A percentile compares a stretch with the other conserved stretches of the same genome.
These are phyloP conservation scores for Phyllotis vaccarum DNA, from an alignment of 2,797 vertebrate species.

Conservation along the genomic window DNA sequence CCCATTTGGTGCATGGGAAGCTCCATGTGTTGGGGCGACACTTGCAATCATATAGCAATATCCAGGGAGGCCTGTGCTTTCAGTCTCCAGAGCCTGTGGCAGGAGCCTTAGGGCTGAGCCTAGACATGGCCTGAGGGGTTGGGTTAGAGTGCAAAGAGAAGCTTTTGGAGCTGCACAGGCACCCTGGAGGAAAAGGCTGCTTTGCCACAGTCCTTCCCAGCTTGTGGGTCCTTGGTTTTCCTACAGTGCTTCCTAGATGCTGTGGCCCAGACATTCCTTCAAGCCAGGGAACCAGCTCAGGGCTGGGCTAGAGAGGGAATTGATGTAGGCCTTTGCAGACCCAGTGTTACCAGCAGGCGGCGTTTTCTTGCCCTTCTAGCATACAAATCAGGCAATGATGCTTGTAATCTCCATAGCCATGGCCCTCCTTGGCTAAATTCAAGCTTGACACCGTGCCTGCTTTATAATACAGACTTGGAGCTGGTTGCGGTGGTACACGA, in stretches of 20 bases:
- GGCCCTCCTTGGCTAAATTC: background rate
- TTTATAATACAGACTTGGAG: background rate
- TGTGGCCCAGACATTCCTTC: background rate
- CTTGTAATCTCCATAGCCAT: background rate
- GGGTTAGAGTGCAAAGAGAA: background rate
- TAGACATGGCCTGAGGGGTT: too few species aligned
- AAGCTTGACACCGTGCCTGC: background rate
- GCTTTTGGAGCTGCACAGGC: background rate
- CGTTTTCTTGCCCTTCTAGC: fast-evolving
- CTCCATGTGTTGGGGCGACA: fast-evolving
- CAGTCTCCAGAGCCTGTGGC: background rate
- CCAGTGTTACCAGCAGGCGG: fast-evolving
- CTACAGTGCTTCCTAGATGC: background rate
- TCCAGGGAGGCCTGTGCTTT: background rate
- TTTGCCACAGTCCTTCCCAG: background rate
- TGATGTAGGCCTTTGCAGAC: too few species aligned
- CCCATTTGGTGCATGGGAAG: background rate
- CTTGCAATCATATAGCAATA: fast-evolving
- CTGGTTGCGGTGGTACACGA: fast-evolving
- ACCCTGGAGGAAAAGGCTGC: too few species aligned
- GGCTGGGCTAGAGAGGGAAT: background rate
- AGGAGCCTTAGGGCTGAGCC: background rate
- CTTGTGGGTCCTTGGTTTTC: fast-evolving
- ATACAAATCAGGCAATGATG: background rate
- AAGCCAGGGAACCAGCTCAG: too few species aligned